Evolutionary conservation across 2,888 invertebrate species (phyloP).

Genomic region (Caenorhabditis sp.): DNA sequence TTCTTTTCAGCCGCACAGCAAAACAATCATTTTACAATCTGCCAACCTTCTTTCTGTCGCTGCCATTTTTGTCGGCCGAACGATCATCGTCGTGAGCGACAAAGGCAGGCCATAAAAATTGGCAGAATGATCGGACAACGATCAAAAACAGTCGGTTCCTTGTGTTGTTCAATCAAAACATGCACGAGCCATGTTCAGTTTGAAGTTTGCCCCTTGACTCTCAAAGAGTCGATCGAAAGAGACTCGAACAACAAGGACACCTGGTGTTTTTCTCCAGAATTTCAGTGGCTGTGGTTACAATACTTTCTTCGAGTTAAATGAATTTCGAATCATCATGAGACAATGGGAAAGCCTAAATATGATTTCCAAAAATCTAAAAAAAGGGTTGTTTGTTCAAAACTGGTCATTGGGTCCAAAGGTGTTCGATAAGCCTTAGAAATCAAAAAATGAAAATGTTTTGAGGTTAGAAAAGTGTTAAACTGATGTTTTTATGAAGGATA

Average conservation of each 20-base stretch:
- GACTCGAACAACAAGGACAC: conserved; percentile 4
- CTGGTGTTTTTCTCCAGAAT: conserved; percentile 1
- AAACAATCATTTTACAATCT: conserved; percentile 16
- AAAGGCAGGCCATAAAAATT: conserved; percentile 47
- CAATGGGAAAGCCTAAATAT: too few species aligned
- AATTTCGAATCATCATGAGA: too few species aligned
- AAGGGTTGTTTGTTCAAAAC: too few species aligned
- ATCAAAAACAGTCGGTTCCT: conserved; percentile 36
- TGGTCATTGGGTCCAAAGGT: too few species aligned
- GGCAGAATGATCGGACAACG: conserved; percentile 44
- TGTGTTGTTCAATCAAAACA: conserved; percentile 36
- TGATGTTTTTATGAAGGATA: too few species aligned
- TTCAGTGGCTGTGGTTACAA: too few species aligned
- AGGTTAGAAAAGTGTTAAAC: too few species aligned
- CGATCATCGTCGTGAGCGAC: conserved; percentile 30
- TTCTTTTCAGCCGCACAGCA: conserved; percentile 13
- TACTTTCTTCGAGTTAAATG: too few species aligned
- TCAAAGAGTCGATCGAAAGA: conserved; percentile 9
- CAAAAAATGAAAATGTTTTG: too few species aligned
- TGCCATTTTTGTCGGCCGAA: conserved; percentile 24
- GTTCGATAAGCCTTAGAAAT: too few species aligned
- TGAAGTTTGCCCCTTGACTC: conserved; percentile 17
- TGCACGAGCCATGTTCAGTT: conserved; percentile 29
- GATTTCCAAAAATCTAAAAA: too few species aligned
- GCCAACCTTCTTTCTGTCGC: background rate